Percentiles rank a stretch among this genome's conserved stretches.
Evolutionary conservation across 2,797 vertebrate genomes (phyloP).

Genomic region (Paguma larvata): DNA sequence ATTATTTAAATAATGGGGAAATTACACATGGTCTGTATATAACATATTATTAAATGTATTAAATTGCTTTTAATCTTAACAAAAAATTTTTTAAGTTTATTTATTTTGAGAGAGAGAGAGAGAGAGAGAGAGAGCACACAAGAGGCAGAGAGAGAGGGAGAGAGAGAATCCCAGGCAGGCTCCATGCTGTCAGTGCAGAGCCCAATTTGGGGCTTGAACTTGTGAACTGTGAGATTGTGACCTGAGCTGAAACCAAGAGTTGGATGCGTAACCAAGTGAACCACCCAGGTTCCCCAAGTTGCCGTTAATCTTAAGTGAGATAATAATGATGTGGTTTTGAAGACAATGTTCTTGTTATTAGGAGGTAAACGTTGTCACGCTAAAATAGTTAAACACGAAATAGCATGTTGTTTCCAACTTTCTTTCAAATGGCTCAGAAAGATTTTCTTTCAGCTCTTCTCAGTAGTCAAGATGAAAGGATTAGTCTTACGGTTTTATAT

Average conservation of each 20-base stretch:
- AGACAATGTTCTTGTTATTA: background rate
- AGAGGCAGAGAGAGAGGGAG: too few relatives aligned
- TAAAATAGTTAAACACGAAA: background rate
- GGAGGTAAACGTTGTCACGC: background rate
- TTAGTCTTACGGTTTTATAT: background rate
- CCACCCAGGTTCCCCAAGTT: background rate
- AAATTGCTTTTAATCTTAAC: background rate
- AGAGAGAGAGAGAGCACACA: too few relatives aligned
- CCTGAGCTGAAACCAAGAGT: too few relatives aligned
- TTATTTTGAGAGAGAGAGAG: too few relatives aligned
- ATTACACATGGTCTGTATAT: background rate
- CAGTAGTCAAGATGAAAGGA: background rate
- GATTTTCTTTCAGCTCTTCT: background rate
- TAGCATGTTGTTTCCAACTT: background rate
- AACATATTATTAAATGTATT: background rate
- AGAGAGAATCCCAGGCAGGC: too few relatives aligned
- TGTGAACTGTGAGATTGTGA: too few relatives aligned
- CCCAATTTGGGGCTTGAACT: too few relatives aligned
- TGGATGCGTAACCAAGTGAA: background rate
- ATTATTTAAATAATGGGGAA: background rate
- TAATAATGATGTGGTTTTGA: slow-evolving; percentile 1
- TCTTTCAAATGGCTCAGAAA: background rate
- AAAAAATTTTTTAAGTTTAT: background rate
- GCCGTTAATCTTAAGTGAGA: background rate
- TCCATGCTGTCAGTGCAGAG: too few relatives aligned